Evolutionary conservation across 2,797 vertebrate species (phyloP).

Genomic region (Lutjanus campechanus): DNA sequence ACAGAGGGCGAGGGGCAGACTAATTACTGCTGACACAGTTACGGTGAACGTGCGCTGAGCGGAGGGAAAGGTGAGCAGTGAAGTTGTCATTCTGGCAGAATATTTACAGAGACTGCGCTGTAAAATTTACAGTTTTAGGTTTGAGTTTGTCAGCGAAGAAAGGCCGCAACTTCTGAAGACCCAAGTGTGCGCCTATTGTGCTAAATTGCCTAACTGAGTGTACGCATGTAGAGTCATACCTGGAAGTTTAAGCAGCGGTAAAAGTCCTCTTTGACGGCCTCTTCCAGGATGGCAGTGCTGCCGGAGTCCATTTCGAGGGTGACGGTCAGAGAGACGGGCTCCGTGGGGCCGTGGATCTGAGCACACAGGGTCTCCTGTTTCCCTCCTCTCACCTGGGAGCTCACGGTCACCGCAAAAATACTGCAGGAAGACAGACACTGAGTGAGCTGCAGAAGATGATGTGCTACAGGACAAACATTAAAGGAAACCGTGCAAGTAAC

Average conservation of each 20-base stretch:
- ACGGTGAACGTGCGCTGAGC: too few species aligned
- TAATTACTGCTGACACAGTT: too few species aligned
- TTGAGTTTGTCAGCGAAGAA: too few species aligned
- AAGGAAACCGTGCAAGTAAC: neutral
- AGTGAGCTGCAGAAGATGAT: neutral
- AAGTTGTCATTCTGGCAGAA: too few species aligned
- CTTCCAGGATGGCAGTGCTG: slow-evolving; percentile 41
- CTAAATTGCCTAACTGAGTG: neutral
- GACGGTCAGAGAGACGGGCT: slow-evolving; percentile 54
- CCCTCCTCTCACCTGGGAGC: slow-evolving; percentile 76
- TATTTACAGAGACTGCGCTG: too few species aligned
- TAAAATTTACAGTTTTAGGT: too few species aligned
- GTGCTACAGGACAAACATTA: neutral
- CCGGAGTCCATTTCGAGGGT: slow-evolving; percentile 32
- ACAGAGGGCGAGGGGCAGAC: too few species aligned
- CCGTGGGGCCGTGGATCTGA: slow-evolving; percentile 59
- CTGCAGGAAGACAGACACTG: slow-evolving; percentile 60
- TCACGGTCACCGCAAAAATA: slow-evolving; percentile 76
- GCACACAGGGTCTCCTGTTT: slow-evolving; percentile 78
- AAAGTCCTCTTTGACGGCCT: slow-evolving; percentile 50
- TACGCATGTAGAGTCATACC: slow-evolving; percentile 59
- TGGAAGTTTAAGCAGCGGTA: slow-evolving; percentile 76
- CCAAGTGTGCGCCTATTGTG: neutral
- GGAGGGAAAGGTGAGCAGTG: too few species aligned
- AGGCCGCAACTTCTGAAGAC: too few species aligned